These are phyloP conservation scores for Athripsodes cinereus DNA, from an alignment of 2,888 invertebrate genomes.

Conservation along the genomic window DNA sequence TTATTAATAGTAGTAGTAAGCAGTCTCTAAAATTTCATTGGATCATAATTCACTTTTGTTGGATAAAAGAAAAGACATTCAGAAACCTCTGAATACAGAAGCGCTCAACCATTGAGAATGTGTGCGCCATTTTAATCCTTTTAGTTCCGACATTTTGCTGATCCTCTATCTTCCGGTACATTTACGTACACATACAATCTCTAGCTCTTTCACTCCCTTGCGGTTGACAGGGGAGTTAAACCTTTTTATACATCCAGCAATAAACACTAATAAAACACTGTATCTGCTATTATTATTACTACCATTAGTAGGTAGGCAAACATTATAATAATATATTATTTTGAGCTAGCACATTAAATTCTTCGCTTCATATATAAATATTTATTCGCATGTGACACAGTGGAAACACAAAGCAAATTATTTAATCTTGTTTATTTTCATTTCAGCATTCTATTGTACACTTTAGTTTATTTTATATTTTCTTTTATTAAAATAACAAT, in stretches of 20 bases:
- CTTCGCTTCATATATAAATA: not conserved
- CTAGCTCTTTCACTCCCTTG: not conserved
- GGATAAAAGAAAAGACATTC: not conserved
- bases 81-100: not conserved
- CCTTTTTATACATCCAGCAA: not conserved
- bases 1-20: no score
- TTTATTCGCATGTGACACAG: not conserved
- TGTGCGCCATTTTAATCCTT: not conserved
- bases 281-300: not conserved
- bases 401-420: not conserved
- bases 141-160: slow-evolving; percentile 1
- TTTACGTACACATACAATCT: not conserved
- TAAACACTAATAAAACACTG: not conserved
- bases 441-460: not conserved
- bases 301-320: not conserved
- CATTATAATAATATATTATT: not conserved
- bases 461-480: not conserved
- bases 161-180: slow-evolving; percentile 1
- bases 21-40: no score
- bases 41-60: not conserved
- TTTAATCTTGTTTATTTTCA: not conserved
- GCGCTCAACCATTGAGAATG: not conserved
- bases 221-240: not conserved
- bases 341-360: not conserved
- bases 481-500: not conserved